Conservation (phyloP, 2,113 vertebrate genomes). For the Microcebus griseorufus region DNA sequence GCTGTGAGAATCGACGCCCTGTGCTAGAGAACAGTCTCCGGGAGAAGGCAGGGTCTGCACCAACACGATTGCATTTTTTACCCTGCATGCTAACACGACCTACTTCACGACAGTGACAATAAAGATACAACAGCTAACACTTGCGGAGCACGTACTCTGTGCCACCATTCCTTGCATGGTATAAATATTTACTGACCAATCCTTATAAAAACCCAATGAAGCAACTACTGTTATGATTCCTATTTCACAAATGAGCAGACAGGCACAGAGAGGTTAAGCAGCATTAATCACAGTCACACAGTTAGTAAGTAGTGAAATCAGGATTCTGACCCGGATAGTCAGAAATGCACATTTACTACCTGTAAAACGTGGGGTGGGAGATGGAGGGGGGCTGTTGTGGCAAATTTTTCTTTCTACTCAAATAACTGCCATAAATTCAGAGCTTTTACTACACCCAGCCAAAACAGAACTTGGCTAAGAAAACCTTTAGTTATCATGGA, state of each 20-base stretch:
- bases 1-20: rapidly evolving
- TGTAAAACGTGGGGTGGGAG: not conserved
- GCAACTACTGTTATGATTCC: not conserved
- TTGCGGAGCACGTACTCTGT: rapidly evolving
- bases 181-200: not conserved
- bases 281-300: not conserved
- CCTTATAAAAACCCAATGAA: not conserved
- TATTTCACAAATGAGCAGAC: not conserved
- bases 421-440: not conserved
- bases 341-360: not conserved
- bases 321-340: not conserved
- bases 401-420: not conserved
- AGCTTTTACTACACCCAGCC: not conserved
- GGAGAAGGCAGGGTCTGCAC: not conserved
- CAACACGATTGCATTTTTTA: not conserved
- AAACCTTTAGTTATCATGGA: not conserved
- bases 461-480: not conserved
- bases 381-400: rapidly evolving
- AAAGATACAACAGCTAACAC: not conserved
- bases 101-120: not conserved
- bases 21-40: not conserved
- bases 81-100: not conserved
- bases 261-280: constrained; percentile 7
- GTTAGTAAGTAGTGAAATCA: not conserved
- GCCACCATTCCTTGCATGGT: not conserved